Percentiles rank a stretch among this genome's conserved stretches.
phyloP scores from a whole-genome alignment of 2,113 vertebrate genomes.

The Trochalopteron elliotii region DNA sequence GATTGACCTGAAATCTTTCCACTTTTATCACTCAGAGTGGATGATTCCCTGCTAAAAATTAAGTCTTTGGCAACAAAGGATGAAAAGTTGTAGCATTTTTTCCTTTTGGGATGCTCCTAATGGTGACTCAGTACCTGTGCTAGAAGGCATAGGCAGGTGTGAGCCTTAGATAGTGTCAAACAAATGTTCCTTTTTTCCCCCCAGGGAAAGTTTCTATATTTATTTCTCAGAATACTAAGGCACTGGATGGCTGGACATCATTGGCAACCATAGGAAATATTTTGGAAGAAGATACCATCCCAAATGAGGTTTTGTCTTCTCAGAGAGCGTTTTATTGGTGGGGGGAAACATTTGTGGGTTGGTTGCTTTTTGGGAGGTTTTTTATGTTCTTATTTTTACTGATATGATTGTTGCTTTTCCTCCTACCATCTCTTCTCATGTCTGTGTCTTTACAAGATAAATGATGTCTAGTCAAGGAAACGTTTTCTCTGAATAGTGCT shows the following conservation, averaged over 20 bases:
- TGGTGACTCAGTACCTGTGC: not conserved
- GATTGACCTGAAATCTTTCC: not conserved
- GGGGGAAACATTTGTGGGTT: not conserved
- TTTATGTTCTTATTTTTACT: not conserved
- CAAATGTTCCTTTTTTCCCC: not conserved
- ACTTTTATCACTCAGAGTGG: not conserved
- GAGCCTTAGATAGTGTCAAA: not conserved
- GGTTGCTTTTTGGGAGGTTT: not conserved
- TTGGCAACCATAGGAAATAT: not conserved
- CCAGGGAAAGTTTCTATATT: not conserved
- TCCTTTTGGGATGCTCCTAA: not conserved
- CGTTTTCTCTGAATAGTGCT: slow-evolving; percentile 67
- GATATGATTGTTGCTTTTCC: not conserved
- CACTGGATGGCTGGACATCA: not conserved
- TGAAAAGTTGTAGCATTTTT: not conserved
- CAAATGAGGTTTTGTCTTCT: not conserved
- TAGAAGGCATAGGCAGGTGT: not conserved
- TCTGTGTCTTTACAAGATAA: not conserved
- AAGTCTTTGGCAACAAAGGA: slow-evolving; percentile 18
- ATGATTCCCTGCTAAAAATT: not conserved
- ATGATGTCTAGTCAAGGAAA: not conserved
- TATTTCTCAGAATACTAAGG: not conserved
- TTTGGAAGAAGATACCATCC: not conserved
- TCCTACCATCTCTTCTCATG: not conserved
- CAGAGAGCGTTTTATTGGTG: not conserved